Evolutionary conservation across 2,888 invertebrate genomes (phyloP).

Genomic region (Pterostichus niger): DNA sequence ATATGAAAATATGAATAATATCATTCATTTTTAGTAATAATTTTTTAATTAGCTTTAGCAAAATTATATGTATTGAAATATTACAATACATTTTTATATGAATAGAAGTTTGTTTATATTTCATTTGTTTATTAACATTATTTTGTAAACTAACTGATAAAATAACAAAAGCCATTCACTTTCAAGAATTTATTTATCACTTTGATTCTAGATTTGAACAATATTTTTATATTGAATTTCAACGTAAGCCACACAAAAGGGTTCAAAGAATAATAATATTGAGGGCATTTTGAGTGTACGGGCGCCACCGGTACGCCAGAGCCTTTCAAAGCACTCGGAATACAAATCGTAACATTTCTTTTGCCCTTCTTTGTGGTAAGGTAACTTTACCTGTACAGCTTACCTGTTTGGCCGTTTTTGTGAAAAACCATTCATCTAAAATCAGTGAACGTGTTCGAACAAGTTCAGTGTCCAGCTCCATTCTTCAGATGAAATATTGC

Average conservation of each 20-base stretch:
- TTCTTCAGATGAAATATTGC: background rate
- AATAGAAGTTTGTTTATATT: too few relatives aligned
- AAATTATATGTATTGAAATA: too few relatives aligned
- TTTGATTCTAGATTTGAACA: too few relatives aligned
- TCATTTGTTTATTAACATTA: too few relatives aligned
- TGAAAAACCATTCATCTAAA: background rate
- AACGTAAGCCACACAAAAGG: background rate
- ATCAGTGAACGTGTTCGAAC: background rate
- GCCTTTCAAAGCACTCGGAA: background rate
- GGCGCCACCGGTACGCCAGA: background rate
- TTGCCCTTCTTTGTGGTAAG: background rate
- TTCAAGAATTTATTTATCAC: too few relatives aligned
- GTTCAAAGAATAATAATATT: background rate
- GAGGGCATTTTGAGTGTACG: background rate
- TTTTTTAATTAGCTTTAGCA: too few relatives aligned
- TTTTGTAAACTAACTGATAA: too few relatives aligned
- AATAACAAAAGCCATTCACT: too few relatives aligned
- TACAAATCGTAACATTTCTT: constrained; percentile 11
- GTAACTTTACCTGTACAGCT: background rate
- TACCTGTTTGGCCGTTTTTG: background rate
- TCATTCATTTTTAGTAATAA: too few relatives aligned
- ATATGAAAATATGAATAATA: too few relatives aligned
- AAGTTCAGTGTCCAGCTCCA: background rate
- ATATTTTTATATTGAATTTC: background rate
- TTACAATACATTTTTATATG: too few relatives aligned